These are phyloP conservation scores for Coecobrya sp. DNA, from an alignment of 2,888 invertebrate genomes.

Conservation along the genomic window DNA sequence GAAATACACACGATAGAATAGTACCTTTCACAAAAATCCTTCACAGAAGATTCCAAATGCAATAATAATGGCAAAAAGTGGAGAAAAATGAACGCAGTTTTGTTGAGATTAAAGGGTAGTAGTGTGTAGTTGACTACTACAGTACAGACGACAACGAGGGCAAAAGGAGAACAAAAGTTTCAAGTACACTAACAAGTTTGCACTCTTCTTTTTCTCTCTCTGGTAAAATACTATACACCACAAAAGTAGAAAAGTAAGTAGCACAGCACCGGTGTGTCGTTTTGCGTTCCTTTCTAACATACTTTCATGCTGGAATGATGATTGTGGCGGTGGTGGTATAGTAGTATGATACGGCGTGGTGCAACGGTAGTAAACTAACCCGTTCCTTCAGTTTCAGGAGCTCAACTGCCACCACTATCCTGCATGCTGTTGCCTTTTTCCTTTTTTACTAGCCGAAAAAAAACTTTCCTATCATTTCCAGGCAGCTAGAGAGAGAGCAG, in stretches of 20 bases:
- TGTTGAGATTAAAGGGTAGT: slow-evolving; percentile 32
- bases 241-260: slow-evolving; percentile 46
- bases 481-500: no score
- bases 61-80: slow-evolving; percentile 26
- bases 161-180: slow-evolving; percentile 38
- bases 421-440: slow-evolving; percentile 60
- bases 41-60: slow-evolving; percentile 1
- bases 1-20: no score
- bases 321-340: not conserved
- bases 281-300: slow-evolving; percentile 12
- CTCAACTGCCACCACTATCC: slow-evolving; percentile 63
- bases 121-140: not conserved
- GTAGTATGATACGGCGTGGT: slow-evolving; percentile 22
- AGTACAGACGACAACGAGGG: slow-evolving; percentile 23
- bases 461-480: slow-evolving; percentile 31
- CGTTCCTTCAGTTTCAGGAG: slow-evolving; percentile 72
- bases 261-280: slow-evolving; percentile 48
- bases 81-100: slow-evolving; percentile 9
- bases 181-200: slow-evolving; percentile 16
- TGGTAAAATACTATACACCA: slow-evolving; percentile 31
- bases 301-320: not conserved
- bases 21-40: not conserved
- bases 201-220: slow-evolving; percentile 7
- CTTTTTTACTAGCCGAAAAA: slow-evolving; percentile 20
- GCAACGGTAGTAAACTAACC: slow-evolving; percentile 41